These are phyloP conservation scores for Lasiurus cinereus DNA, from an alignment of 2,113 vertebrate genomes.

Conservation along the genomic window DNA sequence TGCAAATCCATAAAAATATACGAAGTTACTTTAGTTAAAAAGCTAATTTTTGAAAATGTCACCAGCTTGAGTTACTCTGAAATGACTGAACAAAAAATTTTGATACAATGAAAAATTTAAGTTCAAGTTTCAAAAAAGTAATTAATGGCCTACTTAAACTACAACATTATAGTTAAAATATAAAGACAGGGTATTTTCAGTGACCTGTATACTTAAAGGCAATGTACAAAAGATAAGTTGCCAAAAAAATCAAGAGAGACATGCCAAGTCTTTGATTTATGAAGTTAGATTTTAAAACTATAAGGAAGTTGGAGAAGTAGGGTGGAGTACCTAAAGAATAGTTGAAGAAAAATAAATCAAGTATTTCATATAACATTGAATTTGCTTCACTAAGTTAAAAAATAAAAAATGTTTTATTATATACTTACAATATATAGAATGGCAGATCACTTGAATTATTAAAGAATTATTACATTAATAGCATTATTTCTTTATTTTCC, in stretches of 20 bases:
- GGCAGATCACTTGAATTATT: not conserved
- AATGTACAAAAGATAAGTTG: conserved; percentile 32
- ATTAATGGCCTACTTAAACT: conserved; percentile 68
- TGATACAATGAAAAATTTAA: conserved; percentile 51
- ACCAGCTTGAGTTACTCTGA: not conserved
- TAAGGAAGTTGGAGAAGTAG: not conserved
- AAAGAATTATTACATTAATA: not conserved
- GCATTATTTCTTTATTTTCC: not conserved
- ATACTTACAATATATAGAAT: not conserved
- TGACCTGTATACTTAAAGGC: conserved; percentile 42
- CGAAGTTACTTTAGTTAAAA: not conserved
- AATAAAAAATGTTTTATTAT: not conserved
- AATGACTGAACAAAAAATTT: conserved; percentile 12
- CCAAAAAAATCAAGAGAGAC: not conserved
- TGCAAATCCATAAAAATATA: not conserved
- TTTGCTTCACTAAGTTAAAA: not conserved
- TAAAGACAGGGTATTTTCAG: conserved; percentile 47
- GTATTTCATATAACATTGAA: not conserved
- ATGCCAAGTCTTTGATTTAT: not conserved
- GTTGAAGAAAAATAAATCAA: not conserved
- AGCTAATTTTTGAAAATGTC: conserved; percentile 42
- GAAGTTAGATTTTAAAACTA: conserved; percentile 42
- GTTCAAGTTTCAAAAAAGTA: conserved; percentile 59
- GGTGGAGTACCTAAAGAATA: not conserved
- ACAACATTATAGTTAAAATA: conserved; percentile 32